Evolutionary conservation across 2,888 invertebrate species (phyloP).

Genomic region (Sinohyriopsis cumingii): DNA sequence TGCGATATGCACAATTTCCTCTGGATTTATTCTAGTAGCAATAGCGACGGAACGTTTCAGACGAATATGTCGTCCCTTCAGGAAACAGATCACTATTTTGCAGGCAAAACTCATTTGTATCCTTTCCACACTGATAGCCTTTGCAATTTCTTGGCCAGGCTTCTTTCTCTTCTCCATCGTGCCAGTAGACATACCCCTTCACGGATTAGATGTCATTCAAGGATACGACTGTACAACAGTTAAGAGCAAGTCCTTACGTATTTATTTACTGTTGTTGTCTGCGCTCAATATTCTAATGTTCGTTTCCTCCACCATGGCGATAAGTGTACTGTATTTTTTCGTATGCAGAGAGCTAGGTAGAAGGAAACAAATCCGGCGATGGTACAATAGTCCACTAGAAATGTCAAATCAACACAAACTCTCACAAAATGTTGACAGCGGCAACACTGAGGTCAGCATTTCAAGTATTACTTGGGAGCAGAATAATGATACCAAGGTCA

Average conservation of each 20-base stretch:
- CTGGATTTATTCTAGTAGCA: constrained; percentile 43
- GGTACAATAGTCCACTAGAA: too few species aligned
- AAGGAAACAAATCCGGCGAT: too few species aligned
- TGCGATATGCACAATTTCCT: constrained; percentile 40
- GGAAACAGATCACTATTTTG: constrained; percentile 27
- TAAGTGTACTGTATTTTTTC: too few species aligned
- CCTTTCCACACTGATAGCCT: constrained; percentile 16
- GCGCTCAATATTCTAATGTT: too few species aligned
- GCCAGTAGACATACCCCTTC: constrained; percentile 12
- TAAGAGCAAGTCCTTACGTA: constrained; percentile 15
- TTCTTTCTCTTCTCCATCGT: constrained; percentile 11
- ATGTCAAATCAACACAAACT: too few species aligned
- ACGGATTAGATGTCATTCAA: constrained; percentile 4
- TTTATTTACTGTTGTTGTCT: constrained; percentile 2
- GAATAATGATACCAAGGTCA: too few species aligned
- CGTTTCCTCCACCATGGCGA: too few species aligned
- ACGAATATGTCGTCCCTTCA: constrained; percentile 36
- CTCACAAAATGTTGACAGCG: too few species aligned
- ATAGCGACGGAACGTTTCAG: constrained; percentile 50
- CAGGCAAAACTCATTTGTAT: constrained; percentile 37
- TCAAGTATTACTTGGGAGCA: too few species aligned
- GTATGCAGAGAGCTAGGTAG: too few species aligned
- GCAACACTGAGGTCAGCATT: too few species aligned
- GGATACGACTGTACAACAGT: constrained; percentile 39
- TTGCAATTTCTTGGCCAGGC: constrained; percentile 35